A percentile compares a stretch with the other conserved stretches of the same genome.
phyloP scores from a whole-genome alignment of 2,113 vertebrate species.

The Pygoscelis antarcticus region DNA sequence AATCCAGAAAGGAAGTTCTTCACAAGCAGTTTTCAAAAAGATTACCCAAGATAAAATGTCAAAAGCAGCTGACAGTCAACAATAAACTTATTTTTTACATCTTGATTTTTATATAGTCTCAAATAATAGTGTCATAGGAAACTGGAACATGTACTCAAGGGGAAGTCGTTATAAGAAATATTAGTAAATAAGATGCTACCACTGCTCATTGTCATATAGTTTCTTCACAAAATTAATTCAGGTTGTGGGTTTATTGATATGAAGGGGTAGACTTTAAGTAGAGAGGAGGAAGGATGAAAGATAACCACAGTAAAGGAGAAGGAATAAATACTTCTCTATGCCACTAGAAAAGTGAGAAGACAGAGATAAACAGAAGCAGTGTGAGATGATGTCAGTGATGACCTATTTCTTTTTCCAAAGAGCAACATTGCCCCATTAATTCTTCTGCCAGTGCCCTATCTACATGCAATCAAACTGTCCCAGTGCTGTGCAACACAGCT shows the following conservation, averaged over 20 bases:
- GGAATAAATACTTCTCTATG: not conserved
- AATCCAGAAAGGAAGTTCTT: not conserved
- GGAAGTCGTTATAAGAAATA: not conserved
- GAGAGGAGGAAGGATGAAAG: not conserved
- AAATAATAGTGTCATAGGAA: not conserved
- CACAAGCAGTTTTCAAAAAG: not conserved
- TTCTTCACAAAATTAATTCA: not conserved
- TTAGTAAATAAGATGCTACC: not conserved
- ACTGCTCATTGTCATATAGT: not conserved
- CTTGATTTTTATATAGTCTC: not conserved
- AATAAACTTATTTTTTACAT: not conserved
- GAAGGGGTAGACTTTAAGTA: not conserved
- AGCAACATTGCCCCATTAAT: not conserved
- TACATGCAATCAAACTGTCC: not conserved
- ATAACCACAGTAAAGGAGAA: conserved; percentile 5
- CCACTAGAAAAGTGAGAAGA: not conserved
- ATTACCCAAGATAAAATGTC: not conserved
- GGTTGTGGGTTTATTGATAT: not conserved
- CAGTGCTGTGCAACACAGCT: not conserved
- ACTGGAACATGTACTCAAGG: not conserved
- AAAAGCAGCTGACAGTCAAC: not conserved
- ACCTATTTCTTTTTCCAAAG: not conserved
- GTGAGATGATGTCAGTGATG: not conserved
- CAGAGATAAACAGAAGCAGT: not conserved
- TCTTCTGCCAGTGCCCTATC: not conserved